These are phyloP conservation scores for Etheostoma cragini DNA, from an alignment of 2,113 vertebrate genomes.

Conservation along the genomic window DNA sequence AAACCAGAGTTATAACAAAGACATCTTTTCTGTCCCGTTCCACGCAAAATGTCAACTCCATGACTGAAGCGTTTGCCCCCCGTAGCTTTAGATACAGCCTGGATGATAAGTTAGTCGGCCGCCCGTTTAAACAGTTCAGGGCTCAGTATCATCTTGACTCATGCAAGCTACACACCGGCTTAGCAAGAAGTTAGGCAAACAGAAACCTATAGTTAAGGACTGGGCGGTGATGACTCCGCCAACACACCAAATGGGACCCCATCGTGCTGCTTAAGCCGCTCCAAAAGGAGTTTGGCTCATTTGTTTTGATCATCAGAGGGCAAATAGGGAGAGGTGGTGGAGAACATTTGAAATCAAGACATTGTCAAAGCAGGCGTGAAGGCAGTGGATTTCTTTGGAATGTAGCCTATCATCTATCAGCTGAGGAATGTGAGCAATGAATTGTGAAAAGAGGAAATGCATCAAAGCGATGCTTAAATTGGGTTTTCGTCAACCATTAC, in stretches of 20 bases:
- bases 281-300: not conserved
- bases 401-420: too few relatives aligned
- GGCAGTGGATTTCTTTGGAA: not conserved
- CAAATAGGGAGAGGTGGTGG: not conserved
- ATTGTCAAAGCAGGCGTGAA: not conserved
- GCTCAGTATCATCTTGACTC: slow-evolving; percentile 30
- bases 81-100: not conserved
- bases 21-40: not conserved
- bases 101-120: not conserved
- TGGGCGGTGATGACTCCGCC: slow-evolving; percentile 20
- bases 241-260: slow-evolving; percentile 1
- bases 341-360: not conserved
- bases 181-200: slow-evolving; percentile 31
- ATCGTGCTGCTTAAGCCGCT: not conserved
- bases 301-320: slow-evolving; percentile 3
- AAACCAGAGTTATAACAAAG: not conserved
- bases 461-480: not conserved
- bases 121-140: slow-evolving; percentile 40
- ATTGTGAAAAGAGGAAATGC: not conserved
- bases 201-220: slow-evolving; percentile 24
- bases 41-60: slow-evolving; percentile 2
- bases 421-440: not conserved
- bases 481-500: not conserved
- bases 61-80: not conserved
- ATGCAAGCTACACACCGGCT: not conserved